These are phyloP conservation scores for Catostomus latipinnis DNA, from an alignment of 2,797 vertebrate genomes.

Conservation along the genomic window DNA sequence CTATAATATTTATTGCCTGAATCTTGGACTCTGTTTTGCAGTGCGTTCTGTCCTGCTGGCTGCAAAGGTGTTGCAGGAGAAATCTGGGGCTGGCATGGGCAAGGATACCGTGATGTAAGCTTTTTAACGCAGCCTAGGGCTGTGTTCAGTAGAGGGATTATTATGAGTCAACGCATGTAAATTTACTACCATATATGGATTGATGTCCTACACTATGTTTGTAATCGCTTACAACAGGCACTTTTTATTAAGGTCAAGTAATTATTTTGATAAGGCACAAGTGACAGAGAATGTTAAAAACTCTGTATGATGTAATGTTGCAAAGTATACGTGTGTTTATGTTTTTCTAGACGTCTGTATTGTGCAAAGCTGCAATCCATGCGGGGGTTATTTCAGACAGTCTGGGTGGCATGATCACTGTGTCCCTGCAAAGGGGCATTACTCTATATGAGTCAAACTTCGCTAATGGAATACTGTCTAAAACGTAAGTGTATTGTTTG, in stretches of 20 bases:
- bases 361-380: slow-evolving; percentile 87
- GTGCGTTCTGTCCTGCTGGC: slow-evolving; percentile 87
- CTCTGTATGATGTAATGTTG: background rate
- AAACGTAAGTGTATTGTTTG: slow-evolving; percentile 72
- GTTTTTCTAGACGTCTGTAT: slow-evolving; percentile 81
- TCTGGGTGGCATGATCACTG: slow-evolving; percentile 78
- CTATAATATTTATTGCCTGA: slow-evolving; percentile 9
- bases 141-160: background rate
- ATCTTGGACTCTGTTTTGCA: slow-evolving; percentile 63
- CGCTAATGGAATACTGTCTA: slow-evolving; percentile 85
- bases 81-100: slow-evolving; percentile 83
- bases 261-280: background rate
- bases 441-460: slow-evolving; percentile 85
- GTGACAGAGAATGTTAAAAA: background rate
- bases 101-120: slow-evolving; percentile 89
- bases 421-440: slow-evolving; percentile 80
- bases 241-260: background rate
- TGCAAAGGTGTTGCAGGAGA: slow-evolving; percentile 83
- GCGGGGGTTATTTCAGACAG: slow-evolving; percentile 80
- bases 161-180: slow-evolving; percentile 17
- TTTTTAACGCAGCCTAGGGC: background rate
- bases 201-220: background rate
- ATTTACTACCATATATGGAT: slow-evolving; percentile 15
- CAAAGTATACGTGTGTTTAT: background rate
- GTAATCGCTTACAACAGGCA: background rate